phyloP scores from a whole-genome alignment of 2,797 vertebrate species.

The Trichosurus vulpecula region DNA sequence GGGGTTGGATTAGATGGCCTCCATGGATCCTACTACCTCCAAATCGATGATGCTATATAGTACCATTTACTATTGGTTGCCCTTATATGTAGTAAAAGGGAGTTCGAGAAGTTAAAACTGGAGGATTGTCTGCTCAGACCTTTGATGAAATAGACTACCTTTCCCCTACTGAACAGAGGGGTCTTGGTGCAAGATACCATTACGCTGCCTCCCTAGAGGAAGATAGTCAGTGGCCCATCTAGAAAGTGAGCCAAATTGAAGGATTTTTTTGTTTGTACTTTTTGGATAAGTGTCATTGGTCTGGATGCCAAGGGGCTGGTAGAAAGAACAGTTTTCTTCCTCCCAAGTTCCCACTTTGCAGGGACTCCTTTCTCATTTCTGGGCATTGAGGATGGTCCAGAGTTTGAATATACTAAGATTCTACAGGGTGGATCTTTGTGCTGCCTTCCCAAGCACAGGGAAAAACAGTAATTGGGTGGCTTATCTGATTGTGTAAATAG shows the following conservation, averaged over 20 bases:
- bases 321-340: not conserved
- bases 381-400: not conserved
- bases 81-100: not conserved
- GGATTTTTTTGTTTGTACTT: not conserved
- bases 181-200: not conserved
- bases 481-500: not conserved
- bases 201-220: not conserved
- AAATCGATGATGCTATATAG: not conserved
- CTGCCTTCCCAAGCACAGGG: not conserved
- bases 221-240: not conserved
- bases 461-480: not conserved
- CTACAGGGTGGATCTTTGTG: not conserved
- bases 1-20: not conserved
- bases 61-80: not conserved
- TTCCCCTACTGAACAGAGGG: not conserved
- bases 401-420: not conserved
- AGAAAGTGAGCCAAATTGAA: not conserved
- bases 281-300: not conserved
- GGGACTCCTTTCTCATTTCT: not conserved
- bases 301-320: not conserved
- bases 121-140: not conserved
- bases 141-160: not conserved
- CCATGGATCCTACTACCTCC: not conserved
- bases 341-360: not conserved
- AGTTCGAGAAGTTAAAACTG: not conserved